These are phyloP conservation scores for Hymenopus coronatus DNA, from an alignment of 2,888 invertebrate species.

Conservation along the genomic window DNA sequence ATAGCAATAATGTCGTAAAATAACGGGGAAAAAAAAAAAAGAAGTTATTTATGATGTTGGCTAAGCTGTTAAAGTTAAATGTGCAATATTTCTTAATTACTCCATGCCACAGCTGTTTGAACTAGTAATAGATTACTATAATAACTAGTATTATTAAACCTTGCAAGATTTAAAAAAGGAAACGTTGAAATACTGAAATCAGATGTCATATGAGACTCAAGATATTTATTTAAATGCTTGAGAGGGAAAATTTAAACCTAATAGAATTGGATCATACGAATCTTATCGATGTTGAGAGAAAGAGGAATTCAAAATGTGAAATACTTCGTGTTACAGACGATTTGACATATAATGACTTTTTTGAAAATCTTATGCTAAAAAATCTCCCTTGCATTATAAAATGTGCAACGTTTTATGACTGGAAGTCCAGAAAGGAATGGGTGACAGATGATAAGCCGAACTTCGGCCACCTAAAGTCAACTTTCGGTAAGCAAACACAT, in stretches of 20 bases:
- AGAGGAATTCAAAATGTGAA: not conserved
- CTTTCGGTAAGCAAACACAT: conserved; percentile 48
- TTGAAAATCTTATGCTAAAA: conserved; percentile 51
- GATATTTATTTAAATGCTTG: not conserved
- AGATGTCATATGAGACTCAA: no score
- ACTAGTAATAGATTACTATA: no score
- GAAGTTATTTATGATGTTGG: no score
- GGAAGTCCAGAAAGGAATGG: conserved; percentile 68
- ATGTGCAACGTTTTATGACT: conserved; percentile 55
- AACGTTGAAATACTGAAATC: no score
- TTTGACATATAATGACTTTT: conserved; percentile 57
- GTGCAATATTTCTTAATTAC: no score
- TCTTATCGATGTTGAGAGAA: not conserved
- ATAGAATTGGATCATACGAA: not conserved
- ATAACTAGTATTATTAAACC: no score
- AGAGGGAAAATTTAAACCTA: not conserved
- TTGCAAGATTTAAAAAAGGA: no score
- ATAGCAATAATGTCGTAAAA: no score
- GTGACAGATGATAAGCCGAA: conserved; percentile 53
- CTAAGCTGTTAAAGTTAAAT: no score
- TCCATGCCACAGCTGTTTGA: no score
- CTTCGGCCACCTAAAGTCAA: conserved; percentile 58
- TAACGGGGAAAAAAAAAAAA: no score
- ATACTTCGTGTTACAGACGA: not conserved
- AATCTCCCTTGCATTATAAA: conserved; percentile 70